These are phyloP conservation scores for Alethe diademata DNA, from an alignment of 2,113 vertebrate genomes.

Conservation along the genomic window DNA sequence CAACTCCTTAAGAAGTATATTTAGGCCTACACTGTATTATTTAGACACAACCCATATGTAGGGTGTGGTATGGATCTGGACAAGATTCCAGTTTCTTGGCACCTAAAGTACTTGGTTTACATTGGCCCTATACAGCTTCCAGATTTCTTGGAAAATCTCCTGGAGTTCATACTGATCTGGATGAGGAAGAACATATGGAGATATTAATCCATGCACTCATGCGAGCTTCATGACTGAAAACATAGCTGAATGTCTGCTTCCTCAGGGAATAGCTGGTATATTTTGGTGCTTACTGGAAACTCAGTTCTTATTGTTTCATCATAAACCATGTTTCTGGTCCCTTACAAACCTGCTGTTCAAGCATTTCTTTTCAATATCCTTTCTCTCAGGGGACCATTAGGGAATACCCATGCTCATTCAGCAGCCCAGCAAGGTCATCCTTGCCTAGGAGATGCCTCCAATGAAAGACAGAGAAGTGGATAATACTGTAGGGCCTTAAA, in stretches of 20 bases:
- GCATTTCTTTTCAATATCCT: background rate
- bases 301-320: background rate
- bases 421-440: background rate
- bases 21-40: background rate
- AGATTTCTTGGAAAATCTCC: conserved; percentile 54
- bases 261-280: background rate
- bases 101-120: conserved; percentile 23
- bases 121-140: conserved; percentile 28
- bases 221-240: background rate
- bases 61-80: conserved; percentile 37
- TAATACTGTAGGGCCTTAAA: background rate
- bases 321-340: background rate
- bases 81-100: conserved; percentile 42
- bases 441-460: background rate
- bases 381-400: background rate
- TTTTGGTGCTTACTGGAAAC: background rate
- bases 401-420: background rate
- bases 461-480: background rate
- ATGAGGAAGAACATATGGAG: conserved; percentile 20
- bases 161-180: conserved; percentile 22
- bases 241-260: background rate
- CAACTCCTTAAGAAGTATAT: conserved; percentile 19
- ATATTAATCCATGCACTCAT: background rate
- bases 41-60: conserved; percentile 53
- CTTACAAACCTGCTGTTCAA: background rate